These are phyloP conservation scores for Sarcophaga variegata DNA, from an alignment of 2,888 invertebrate genomes.

Conservation along the genomic window DNA sequence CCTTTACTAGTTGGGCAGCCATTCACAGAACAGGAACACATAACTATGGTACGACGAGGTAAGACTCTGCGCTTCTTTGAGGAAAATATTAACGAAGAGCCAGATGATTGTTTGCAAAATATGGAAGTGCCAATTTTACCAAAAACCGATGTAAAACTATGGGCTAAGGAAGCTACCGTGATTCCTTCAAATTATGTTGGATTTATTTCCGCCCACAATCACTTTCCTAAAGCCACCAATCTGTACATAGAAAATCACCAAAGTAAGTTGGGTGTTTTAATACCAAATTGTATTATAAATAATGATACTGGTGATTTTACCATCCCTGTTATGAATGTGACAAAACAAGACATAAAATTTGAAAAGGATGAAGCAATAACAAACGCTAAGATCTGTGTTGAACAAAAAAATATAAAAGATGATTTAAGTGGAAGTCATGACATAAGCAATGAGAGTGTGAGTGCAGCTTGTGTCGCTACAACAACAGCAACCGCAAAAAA, in stretches of 20 bases:
- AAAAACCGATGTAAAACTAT: constrained; percentile 53
- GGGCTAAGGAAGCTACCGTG: constrained; percentile 55
- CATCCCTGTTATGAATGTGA: constrained; percentile 35
- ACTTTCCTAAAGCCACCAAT: constrained; percentile 15
- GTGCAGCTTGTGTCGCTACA: too few species aligned
- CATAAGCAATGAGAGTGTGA: too few species aligned
- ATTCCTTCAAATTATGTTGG: constrained; percentile 62
- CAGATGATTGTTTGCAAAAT: constrained; percentile 49
- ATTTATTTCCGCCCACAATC: constrained; percentile 40
- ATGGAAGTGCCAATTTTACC: constrained; percentile 51
- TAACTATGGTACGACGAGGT: constrained; percentile 55
- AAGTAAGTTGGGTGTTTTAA: constrained; percentile 49
- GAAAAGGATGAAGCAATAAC: too few species aligned
- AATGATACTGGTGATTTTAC: constrained; percentile 41
- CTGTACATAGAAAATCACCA: constrained; percentile 42
- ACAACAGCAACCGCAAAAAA: not conserved
- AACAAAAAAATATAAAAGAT: too few species aligned
- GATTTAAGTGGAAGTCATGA: too few species aligned
- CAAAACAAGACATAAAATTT: too few species aligned
- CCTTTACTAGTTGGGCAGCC: constrained; percentile 58
- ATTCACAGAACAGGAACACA: constrained; percentile 60
- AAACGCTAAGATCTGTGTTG: too few species aligned
- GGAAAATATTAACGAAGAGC: constrained; percentile 47
- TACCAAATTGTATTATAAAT: constrained; percentile 48
- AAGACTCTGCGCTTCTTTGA: constrained; percentile 60